Conservation (phyloP, 1,140 invertebrate species). For the Stenopsyche tienmushanensis region DNA sequence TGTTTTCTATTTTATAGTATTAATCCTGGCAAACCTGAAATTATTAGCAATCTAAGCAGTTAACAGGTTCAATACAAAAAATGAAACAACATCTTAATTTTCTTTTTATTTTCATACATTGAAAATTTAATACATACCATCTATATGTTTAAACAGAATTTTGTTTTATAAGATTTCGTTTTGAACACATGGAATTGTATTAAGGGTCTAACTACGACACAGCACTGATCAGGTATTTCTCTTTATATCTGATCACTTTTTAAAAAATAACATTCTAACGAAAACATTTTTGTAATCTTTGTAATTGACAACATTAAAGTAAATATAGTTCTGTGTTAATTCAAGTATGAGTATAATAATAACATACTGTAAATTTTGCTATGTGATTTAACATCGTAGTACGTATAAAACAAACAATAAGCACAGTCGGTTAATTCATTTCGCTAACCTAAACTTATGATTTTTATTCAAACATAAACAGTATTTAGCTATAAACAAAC, state of each 20-base stretch:
- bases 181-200: slow-evolving; percentile 28
- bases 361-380: background rate
- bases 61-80: too few species aligned
- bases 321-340: too few species aligned
- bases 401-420: too few species aligned
- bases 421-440: too few species aligned
- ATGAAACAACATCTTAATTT: too few species aligned
- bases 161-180: slow-evolving; percentile 3
- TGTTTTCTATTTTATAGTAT: too few species aligned
- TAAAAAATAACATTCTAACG: background rate
- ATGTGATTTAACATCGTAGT: too few species aligned
- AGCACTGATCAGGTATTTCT: background rate
- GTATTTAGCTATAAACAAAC: too few species aligned
- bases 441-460: too few species aligned
- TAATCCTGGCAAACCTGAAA: too few species aligned
- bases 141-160: slow-evolving; percentile 20
- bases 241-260: background rate
- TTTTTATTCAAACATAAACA: too few species aligned
- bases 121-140: slow-evolving; percentile 26
- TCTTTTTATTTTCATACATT: slow-evolving; percentile 19
- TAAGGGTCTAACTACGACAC: slow-evolving; percentile 21
- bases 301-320: slow-evolving; percentile 28
- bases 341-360: background rate
- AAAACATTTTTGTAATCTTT: slow-evolving; percentile 11
- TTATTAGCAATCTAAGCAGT: too few species aligned